These are phyloP conservation scores for Aulostomus chinensis DNA, from an alignment of 2,797 vertebrate genomes.

Conservation along the genomic window DNA sequence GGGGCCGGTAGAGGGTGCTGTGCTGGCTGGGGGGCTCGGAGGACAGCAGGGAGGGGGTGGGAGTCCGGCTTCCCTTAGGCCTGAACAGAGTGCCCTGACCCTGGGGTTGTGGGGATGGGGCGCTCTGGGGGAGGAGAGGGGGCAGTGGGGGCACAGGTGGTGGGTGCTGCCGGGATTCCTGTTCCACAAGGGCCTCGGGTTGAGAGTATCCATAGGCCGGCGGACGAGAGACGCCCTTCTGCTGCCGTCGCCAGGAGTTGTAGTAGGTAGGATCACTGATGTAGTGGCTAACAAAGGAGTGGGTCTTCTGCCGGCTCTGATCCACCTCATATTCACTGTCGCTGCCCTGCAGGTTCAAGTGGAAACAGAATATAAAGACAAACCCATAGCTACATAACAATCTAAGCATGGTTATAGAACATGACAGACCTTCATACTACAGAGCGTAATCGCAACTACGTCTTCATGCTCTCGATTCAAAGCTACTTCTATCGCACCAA, in stretches of 20 bases:
- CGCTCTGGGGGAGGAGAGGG: conserved; percentile 74
- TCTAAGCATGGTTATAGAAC: too few relatives aligned
- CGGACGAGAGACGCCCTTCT: conserved; percentile 92
- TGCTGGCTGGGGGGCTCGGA: conserved; percentile 88
- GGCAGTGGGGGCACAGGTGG: conserved; percentile 81
- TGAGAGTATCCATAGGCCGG: conserved; percentile 95
- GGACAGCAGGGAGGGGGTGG: conserved; percentile 87
- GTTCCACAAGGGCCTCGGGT: conserved; percentile 88
- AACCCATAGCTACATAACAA: too few relatives aligned
- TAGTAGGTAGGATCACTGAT: conserved; percentile 98
- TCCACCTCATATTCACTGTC: conserved; percentile 97
- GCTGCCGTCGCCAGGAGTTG: conserved; percentile 96
- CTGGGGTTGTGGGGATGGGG: conserved; percentile 80
- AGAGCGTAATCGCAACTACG: too few relatives aligned
- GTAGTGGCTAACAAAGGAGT: conserved; percentile 99
- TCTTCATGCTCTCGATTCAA: too few relatives aligned
- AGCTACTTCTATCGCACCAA: not conserved
- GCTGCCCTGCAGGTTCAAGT: conserved; percentile 83
- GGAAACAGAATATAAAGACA: too few relatives aligned
- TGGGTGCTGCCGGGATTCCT: conserved; percentile 72
- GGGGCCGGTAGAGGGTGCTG: conserved; percentile 90
- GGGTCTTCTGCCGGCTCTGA: conserved; percentile 89
- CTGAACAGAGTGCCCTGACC: conserved; percentile 93
- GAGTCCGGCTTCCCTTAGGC: conserved; percentile 96
- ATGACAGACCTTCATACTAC: too few relatives aligned